Evolutionary conservation across 2,797 vertebrate species (phyloP).

Genomic region (Brachyalestes nurse): DNA sequence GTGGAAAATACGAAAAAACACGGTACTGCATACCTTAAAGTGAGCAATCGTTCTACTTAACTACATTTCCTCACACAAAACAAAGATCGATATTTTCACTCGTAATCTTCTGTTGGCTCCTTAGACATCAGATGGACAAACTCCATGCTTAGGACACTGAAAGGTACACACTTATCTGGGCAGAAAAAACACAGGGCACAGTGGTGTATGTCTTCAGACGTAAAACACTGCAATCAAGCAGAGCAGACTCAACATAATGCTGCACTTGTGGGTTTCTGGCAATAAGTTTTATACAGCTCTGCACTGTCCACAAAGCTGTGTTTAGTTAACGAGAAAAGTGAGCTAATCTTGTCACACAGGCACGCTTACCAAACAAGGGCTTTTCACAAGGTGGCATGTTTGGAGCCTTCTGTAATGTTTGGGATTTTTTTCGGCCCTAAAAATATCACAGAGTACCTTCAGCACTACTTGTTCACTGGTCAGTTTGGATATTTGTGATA

Average conservation of each 20-base stretch:
- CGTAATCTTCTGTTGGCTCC: too few species aligned
- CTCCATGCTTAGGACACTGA: background rate
- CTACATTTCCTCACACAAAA: background rate
- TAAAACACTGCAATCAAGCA: conserved; percentile 35
- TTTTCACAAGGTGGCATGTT: background rate
- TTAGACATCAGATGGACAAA: background rate
- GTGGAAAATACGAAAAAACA: too few species aligned
- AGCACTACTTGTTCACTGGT: background rate
- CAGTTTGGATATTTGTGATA: too few species aligned
- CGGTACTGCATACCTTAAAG: too few species aligned
- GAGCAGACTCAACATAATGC: conserved; percentile 47
- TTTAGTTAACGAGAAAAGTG: conserved; percentile 17
- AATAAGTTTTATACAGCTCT: conserved; percentile 49
- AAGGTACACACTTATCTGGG: background rate
- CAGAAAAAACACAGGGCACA: background rate
- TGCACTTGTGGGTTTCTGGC: conserved; percentile 55
- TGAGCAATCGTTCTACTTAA: too few species aligned
- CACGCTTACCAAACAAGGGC: background rate
- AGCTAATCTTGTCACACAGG: background rate
- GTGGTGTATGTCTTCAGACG: conserved; percentile 3
- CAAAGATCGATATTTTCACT: background rate
- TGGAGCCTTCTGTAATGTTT: conserved; percentile 12
- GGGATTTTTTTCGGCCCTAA: background rate
- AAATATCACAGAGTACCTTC: conserved; percentile 14
- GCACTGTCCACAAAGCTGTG: conserved; percentile 2